Base-by-base conservation (phyloP, 1,140 invertebrate genomes). In the Aphaenogaster ashmeadi region DNA sequence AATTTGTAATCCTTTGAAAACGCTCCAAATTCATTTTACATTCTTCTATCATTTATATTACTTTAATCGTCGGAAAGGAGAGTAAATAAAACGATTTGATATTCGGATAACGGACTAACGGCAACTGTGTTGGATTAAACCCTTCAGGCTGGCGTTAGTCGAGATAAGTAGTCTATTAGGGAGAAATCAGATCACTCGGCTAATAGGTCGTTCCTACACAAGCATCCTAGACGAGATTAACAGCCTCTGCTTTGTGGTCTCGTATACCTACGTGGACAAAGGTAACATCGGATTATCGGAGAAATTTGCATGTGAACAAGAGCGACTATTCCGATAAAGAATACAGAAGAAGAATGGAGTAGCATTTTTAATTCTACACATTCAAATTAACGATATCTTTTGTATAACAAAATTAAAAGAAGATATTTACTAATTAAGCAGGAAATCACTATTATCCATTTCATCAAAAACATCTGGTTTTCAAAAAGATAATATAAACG, bases 171-270 rank as follows among this genome's bases (percentile, higher is more conserved):
- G 60, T 64, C 86, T 74, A 87, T 87, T 87, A 84, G 58, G 50
- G 66, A 54, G 69, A 87, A 87, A 71, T 81, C 86, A 66, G 83
- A 86, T 86, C 80, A 87, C 81, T 87, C 67, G 80, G 27, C 47
- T 71, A 87, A 85, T 87, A 72, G 62, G 80, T 84, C 78, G 86
- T 74, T 87, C 58, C 79, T 87, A 84, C 60, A 84, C 78, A 75
- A 83, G 67, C 60, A 67, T 84, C 50, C 58, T 86, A 79, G 38
- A 86, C 60, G 58, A 79, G 71, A 86, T 86, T 86, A 86, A 78
- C 72, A 78, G 83, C 38, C 47, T 54, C 58, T 47, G 56, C 86
- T 87, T 84, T 81, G 67, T 87, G 52, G 64, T 66, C 50, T 74
- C 6, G 56, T 83, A 41, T 58, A 86, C n/a, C 62, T 69, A 81